Base-by-base conservation (phyloP, 2,797 vertebrate genomes). In the Neomorphus geoffroyi region DNA sequence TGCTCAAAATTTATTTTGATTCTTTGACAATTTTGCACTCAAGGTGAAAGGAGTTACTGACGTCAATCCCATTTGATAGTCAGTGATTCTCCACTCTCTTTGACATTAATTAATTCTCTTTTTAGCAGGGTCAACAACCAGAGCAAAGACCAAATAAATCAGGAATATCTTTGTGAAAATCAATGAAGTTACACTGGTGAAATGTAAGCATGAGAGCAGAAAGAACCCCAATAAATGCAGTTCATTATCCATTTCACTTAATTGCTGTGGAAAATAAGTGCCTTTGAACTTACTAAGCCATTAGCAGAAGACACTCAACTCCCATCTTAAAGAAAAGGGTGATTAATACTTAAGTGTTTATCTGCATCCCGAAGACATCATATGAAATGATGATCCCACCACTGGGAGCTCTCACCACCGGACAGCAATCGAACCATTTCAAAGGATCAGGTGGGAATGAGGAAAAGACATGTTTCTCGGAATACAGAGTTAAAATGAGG, bases 321-420 rank as follows among this genome's bases (percentile, higher is more conserved):
- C 71, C 56, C 54, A n/a, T n/a, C 69, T 88, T 79, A 83, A 89
- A 86, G 80, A 73, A 71, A 89, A 92, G 65, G 16, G 35, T 96
- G 89, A 94, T 93, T 97, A 91, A 93, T 95, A 92, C 91, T 91
- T 93, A 92, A 95, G 81, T 81, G 82, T 94, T 95, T 93, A 72
- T 72, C 85, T 84, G 35, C 37, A 80, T 93, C 43, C 61, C 8
- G 1, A 88, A 91, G 88, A 72, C 57, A 48, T 93, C 39, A 41
- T 62, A 56, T 91, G 81, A 94, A 93, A 86, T 62, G 41, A 80
- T 88, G 82, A 74, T 80, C 56, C 75, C 45, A 91, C 69, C 65
- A 48, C 61, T 86, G 95, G 84, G 91, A 96, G 91, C 35, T 92
- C 86, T 95, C 84, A 86, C 46, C 33, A 48, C 56, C 70, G 77